Base-by-base conservation (phyloP, 2,113 vertebrate genomes). In the Festucalex cinctus region DNA sequence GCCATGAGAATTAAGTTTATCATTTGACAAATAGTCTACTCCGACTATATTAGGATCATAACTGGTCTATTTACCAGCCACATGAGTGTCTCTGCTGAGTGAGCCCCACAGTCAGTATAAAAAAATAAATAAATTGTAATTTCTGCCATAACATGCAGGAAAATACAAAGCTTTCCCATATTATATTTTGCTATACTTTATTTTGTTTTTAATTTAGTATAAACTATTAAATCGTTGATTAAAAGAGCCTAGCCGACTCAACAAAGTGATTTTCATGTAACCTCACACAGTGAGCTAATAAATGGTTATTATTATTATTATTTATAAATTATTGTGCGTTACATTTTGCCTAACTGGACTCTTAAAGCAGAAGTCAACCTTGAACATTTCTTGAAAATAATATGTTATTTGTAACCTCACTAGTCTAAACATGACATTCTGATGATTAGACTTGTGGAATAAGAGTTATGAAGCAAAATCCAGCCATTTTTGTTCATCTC, bases 1-100 rank as follows among this genome's bases (percentile, higher is more conserved):
- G 70, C 82, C 71, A 59, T 20, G 16, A 58, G 16, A 58, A 32
- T n/a, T 10, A 37, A 60, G 58, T 37, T 39, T n/a, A n/a, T 36
- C 19, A 60, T 60, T n/a, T 36, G 37, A 61, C 36, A 7, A 39
- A 61, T 39, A 61, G 20, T 41, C 2, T 41, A 22, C 0, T 20
- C 14, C 14, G 14, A 14, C 20, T 61, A 41, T 22, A 14, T 61
- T 22, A 13, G 8, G 20, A 14, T n/a, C 57, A 22, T n/a, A 39
- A 61, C 5, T 24, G 4, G 26, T 10, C 48, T n/a, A 22, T 51
- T 51, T 51, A 51, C 7, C 46, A 48, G 46, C 46, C 46, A 8
- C 46, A 41, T 14, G 19, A 48, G 46, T 48, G 44, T 48, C 44
- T 20, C 44, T 17, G 14, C 44, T 20, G 44, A 48, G 44, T 19